Evolutionary conservation across 2,888 invertebrate species (phyloP).

Genomic region (Hyalella azteca): DNA sequence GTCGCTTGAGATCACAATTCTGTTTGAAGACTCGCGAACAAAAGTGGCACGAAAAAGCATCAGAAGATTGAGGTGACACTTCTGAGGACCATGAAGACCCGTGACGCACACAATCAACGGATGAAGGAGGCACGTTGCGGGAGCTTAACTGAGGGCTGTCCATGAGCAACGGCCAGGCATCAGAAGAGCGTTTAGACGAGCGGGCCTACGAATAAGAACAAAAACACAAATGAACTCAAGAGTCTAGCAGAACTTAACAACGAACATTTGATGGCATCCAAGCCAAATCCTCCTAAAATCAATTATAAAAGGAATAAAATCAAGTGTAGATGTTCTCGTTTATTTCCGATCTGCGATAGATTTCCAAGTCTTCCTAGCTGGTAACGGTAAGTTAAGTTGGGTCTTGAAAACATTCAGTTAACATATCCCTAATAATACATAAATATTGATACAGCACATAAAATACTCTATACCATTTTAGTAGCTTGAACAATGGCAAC

Average conservation of each 20-base stretch:
- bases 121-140: neutral
- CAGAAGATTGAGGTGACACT: neutral
- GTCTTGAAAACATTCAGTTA: too few relatives aligned
- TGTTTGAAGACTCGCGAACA: constrained; percentile 35
- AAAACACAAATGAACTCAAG: constrained; percentile 22
- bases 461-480: too few relatives aligned
- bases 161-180: neutral
- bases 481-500: too few relatives aligned
- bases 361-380: too few relatives aligned
- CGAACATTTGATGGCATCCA: too few relatives aligned
- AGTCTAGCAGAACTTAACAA: neutral
- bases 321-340: too few relatives aligned
- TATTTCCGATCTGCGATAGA: too few relatives aligned
- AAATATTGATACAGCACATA: too few relatives aligned
- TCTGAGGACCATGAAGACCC: neutral
- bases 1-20: constrained; percentile 40
- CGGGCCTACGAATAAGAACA: constrained; percentile 15
- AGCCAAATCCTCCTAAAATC: too few relatives aligned
- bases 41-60: constrained; percentile 9
- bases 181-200: neutral
- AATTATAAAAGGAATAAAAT: too few relatives aligned
- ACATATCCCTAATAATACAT: too few relatives aligned
- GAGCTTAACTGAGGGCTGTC: neutral
- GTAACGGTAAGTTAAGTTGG: too few relatives aligned
- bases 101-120: neutral